Base-by-base conservation (phyloP, 2,888 invertebrate genomes). In the Protodeltote pygarga region DNA sequence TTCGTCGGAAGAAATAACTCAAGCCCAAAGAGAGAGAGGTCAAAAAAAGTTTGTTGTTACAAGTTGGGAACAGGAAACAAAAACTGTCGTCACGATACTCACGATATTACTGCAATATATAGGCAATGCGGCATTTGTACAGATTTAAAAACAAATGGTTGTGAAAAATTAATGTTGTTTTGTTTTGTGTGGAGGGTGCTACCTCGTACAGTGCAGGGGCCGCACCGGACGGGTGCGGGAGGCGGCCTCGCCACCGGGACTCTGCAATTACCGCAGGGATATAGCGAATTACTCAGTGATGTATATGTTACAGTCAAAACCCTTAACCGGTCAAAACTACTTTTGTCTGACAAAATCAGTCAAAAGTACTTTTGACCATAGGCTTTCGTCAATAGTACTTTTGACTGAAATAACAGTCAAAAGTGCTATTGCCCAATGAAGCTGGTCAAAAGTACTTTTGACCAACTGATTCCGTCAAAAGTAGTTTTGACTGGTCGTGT, bases 1-100 rank as follows among this genome's bases (percentile, higher is more conserved):
- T 60, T 63, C 65, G 70, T 70, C 75, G 81, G 79, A 81, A 82
- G 81, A 78, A 73, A 83, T 82, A 83, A 77, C 68, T 79, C 77
- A 79, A 66, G 59, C 53, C 58, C 55, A 69, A 69, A 59, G 57
- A 47, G 60, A 57, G 50, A 50, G 60, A 57, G 50, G 51, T 65
- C 53, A 65, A 64, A 69, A 72, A 69, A 61, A 57, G 60, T 60
- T 67, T 77, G 74, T 79, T 78, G 70, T 75, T 75, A 69, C 68
- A 75, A 64, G 65, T 55, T 37, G 38, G 29, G 47, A 57, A 55
- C 69, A 71, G 75, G 75, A 78, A 77, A 72, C 66, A 53, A 57
- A 64, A 75, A 73, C 55, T 63, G 61, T 65, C 62, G 68, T 67
- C 64, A 57, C 60, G 54, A 58, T 33, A 33, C 55, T 67, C 64